phyloP scores from a whole-genome alignment of 2,888 invertebrate genomes.

The Apotomis betuletana region DNA sequence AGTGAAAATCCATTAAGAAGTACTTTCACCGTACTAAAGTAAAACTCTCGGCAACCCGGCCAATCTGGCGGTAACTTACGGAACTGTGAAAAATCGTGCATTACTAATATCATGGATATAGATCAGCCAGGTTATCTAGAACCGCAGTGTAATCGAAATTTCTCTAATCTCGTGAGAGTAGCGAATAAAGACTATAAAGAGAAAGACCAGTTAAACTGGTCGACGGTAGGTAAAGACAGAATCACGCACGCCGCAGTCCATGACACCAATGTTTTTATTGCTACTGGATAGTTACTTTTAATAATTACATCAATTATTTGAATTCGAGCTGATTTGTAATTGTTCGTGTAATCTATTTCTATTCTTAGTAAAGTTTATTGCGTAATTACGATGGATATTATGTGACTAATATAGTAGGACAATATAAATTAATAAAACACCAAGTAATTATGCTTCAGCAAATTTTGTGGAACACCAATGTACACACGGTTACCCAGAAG shows the following conservation, averaged over 20 bases:
- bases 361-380: not conserved
- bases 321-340: constrained; percentile 38
- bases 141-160: constrained; percentile 48
- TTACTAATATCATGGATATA: constrained; percentile 62
- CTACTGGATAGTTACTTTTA: constrained; percentile 50
- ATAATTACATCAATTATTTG: constrained; percentile 54
- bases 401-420: too few relatives aligned
- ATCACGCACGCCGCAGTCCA: constrained; percentile 69
- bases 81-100: constrained; percentile 64
- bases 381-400: too few relatives aligned
- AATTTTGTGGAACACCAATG: too few relatives aligned
- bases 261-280: constrained; percentile 67
- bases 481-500: too few relatives aligned
- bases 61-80: constrained; percentile 59
- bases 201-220: constrained; percentile 54
- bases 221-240: constrained; percentile 55
- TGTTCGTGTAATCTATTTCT: not conserved
- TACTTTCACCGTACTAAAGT: constrained; percentile 62
- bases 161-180: constrained; percentile 48
- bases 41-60: constrained; percentile 54
- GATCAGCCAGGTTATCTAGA: constrained; percentile 53
- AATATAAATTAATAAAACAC: too few relatives aligned
- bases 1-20: constrained; percentile 50
- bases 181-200: constrained; percentile 50
- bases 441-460: too few relatives aligned